These are phyloP conservation scores for Sebastes diaconus DNA, from an alignment of 2,797 vertebrate species.

Conservation along the genomic window DNA sequence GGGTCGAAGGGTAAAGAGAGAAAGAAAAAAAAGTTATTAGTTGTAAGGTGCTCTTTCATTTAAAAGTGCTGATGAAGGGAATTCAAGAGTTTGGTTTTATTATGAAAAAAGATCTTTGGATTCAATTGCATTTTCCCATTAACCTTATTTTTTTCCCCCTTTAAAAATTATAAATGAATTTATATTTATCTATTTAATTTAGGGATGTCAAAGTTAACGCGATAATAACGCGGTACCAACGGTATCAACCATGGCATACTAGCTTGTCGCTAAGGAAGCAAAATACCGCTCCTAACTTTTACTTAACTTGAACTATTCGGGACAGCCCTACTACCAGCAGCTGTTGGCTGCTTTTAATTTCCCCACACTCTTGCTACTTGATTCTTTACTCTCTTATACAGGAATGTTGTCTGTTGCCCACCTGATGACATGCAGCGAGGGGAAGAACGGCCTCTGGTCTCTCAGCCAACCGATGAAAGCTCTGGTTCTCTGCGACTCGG, in stretches of 20 bases:
- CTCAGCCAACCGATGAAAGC: conserved; percentile 92
- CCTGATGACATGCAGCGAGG: conserved; percentile 92
- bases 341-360: not conserved
- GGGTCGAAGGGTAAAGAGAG: not conserved
- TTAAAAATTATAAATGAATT: not conserved
- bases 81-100: too few relatives aligned
- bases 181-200: too few relatives aligned
- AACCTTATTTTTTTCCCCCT: not conserved
- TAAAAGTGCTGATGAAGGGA: not conserved
- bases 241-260: too few relatives aligned
- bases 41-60: not conserved
- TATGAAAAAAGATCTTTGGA: not conserved
- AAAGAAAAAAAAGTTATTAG: not conserved
- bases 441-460: conserved; percentile 94
- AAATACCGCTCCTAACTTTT: too few relatives aligned
- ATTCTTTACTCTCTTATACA: not conserved
- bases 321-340: not conserved
- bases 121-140: not conserved
- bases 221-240: too few relatives aligned
- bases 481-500: conserved; percentile 89
- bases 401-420: conserved; percentile 66
- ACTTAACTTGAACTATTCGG: too few relatives aligned
- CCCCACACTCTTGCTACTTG: not conserved
- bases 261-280: too few relatives aligned
- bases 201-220: too few relatives aligned